Conservation (phyloP, 2,888 invertebrate genomes). For the Erynnis tages region DNA sequence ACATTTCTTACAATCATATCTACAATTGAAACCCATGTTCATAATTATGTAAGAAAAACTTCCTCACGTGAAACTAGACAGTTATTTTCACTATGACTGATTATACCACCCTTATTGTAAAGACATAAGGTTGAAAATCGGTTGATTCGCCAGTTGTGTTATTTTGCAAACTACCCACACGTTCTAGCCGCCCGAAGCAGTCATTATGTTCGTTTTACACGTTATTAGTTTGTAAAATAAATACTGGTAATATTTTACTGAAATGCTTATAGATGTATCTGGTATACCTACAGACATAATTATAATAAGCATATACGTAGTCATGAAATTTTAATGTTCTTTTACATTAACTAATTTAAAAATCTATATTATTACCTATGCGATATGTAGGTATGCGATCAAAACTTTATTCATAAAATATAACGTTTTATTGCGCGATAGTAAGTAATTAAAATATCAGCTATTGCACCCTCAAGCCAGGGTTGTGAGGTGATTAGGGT, state of each 20-base stretch:
- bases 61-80: background rate
- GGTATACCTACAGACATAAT: too few relatives aligned
- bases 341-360: too few relatives aligned
- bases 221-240: slow-evolving; percentile 15
- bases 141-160: background rate
- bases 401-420: too few relatives aligned
- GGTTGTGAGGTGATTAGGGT: slow-evolving; percentile 18
- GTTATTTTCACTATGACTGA: background rate
- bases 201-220: slow-evolving; percentile 17
- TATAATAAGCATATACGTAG: too few relatives aligned
- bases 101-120: background rate
- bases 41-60: slow-evolving; percentile 15
- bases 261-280: too few relatives aligned
- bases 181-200: slow-evolving; percentile 9
- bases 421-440: too few relatives aligned
- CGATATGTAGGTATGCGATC: too few relatives aligned
- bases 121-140: background rate
- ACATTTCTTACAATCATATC: slow-evolving; percentile 4
- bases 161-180: background rate
- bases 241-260: background rate
- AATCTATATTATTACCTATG: too few relatives aligned
- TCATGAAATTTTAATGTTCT: too few relatives aligned
- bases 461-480: slow-evolving; percentile 11
- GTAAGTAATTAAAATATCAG: slow-evolving; percentile 23
- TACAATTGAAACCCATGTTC: slow-evolving; percentile 17